Base-by-base conservation (phyloP, 1,140 invertebrate species). In the Schmidtea mediterranea region DNA sequence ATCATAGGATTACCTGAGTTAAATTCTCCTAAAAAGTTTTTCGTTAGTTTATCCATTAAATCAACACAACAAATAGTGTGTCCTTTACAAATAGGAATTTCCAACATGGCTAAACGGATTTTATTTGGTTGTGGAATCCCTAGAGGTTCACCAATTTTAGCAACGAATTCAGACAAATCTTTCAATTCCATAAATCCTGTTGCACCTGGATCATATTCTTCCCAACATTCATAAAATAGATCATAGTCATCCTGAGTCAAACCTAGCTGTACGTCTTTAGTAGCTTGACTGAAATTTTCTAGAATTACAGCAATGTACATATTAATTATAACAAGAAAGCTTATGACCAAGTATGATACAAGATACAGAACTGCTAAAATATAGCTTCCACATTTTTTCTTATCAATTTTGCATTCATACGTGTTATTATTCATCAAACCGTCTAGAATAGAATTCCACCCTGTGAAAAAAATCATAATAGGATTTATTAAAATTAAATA, bases 141-240 rank as follows among this genome's bases (percentile, higher is more conserved):
- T 13, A 66, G 52, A 12, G 63, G 63, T 48, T 60, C 59, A 22
- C 63, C 61, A 43, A 65, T 51, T 49, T 83, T 80, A 63, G 92
- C 82, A 41, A 94, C 67, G 69, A 95, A 90, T 55, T 90, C 83
- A 0, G 82, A 83, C 43, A 95, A 68, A 62, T 83, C 76, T 56
- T 83, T 76, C 68, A 90, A 86, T 43, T 76, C 73, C 56, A 95
- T 90, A 68, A 89, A 95, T 65, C 92, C 82, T 2, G 83, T 89
- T 43, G 87, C 87, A 58, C 92, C 81, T 0, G 87, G 86, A 69
- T 95, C 89, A 66, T 84, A 95, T 58, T 84, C 78, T 62, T 92
- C 84, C 89, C 89, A 95, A 54, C 92, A 89, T 69, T 94, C 87
- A 63, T 95, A 95, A 68, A 90, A 95, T 82, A 94, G 90, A 62